phyloP scores from a whole-genome alignment of 2,113 vertebrate species.

The Oryzias curvinotus region DNA sequence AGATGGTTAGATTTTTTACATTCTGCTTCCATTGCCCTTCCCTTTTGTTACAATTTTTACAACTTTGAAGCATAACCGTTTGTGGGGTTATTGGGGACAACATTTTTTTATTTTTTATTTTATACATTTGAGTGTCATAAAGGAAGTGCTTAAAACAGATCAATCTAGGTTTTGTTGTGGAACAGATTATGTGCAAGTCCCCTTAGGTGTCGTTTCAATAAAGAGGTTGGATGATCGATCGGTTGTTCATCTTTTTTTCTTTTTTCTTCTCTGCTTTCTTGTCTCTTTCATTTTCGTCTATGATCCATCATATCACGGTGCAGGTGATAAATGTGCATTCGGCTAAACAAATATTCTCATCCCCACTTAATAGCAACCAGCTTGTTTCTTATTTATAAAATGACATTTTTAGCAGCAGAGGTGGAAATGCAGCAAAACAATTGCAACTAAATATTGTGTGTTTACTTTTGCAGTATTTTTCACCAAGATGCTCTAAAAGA shows the following conservation, averaged over 20 bases:
- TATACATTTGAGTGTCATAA: too few species aligned
- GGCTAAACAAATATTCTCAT: slow-evolving; percentile 23
- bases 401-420: not conserved
- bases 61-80: not conserved
- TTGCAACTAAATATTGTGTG: not conserved
- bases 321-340: slow-evolving; percentile 46
- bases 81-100: not conserved
- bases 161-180: not conserved
- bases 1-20: slow-evolving; percentile 10
- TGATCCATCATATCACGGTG: slow-evolving; percentile 50
- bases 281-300: slow-evolving; percentile 13
- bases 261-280: slow-evolving; percentile 53
- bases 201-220: slow-evolving; percentile 6
- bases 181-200: not conserved
- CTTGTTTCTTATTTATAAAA: too few species aligned
- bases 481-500: not conserved
- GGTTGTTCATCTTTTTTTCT: slow-evolving; percentile 42
- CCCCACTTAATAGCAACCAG: not conserved
- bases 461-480: slow-evolving; percentile 1
- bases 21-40: not conserved
- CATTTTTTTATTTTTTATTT: too few species aligned
- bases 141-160: too few species aligned
- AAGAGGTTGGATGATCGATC: slow-evolving; percentile 24
- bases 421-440: not conserved
- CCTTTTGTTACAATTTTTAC: not conserved